Conservation (phyloP, 2,113 vertebrate species). For the Charadrius vociferus region DNA sequence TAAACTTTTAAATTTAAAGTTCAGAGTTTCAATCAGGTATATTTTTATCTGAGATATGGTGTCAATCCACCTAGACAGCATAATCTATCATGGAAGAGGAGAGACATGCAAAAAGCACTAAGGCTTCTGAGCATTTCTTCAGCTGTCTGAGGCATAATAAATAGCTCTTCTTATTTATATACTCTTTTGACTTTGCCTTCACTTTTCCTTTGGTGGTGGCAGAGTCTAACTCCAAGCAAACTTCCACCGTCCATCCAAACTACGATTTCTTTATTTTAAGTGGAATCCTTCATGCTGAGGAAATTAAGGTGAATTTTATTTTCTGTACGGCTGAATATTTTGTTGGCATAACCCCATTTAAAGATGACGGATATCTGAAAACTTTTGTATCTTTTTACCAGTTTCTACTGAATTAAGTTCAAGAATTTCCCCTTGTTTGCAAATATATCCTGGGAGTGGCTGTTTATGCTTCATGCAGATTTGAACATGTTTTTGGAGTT, state of each 20-base stretch:
- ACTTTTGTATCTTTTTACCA: neutral
- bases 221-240: neutral
- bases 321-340: neutral
- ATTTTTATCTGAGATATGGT: neutral
- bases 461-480: neutral
- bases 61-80: neutral
- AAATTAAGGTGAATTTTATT: neutral
- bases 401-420: neutral
- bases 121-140: neutral
- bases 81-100: neutral
- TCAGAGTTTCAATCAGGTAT: neutral
- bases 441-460: neutral
- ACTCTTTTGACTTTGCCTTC: neutral
- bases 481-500: neutral
- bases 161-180: neutral
- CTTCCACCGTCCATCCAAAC: neutral
- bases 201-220: neutral
- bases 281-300: rapidly evolving
- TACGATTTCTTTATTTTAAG: neutral
- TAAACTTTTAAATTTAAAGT: neutral
- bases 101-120: neutral
- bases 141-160: neutral
- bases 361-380: neutral
- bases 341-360: neutral
- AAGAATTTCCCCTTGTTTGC: neutral